Conservation (phyloP, 2,888 invertebrate species). For the Caenorhabditis afra region DNA sequence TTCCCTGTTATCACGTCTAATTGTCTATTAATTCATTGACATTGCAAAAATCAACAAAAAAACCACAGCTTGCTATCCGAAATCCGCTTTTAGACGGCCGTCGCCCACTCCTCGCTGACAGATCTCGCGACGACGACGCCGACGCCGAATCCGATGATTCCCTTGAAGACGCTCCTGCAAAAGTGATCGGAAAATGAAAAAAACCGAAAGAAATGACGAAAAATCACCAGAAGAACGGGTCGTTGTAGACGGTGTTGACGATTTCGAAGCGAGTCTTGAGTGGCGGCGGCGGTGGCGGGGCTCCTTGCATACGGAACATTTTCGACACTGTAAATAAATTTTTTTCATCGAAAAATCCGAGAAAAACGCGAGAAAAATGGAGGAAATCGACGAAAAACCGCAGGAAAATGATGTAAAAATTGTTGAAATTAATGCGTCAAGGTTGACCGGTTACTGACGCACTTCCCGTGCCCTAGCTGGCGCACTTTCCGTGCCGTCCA, state of each 20-base stretch:
- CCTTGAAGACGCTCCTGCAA: conserved; percentile 69
- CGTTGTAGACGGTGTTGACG: conserved; percentile 69
- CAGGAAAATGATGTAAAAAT: conserved; percentile 36
- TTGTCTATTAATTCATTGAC: conserved; percentile 4
- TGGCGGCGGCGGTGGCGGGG: conserved; percentile 67
- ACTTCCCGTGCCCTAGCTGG: conserved; percentile 6
- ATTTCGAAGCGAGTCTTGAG: conserved; percentile 65
- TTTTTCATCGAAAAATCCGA: not conserved
- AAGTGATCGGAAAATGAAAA: conserved; percentile 13
- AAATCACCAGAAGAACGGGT: conserved; percentile 68
- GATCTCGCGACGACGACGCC: conserved; percentile 68
- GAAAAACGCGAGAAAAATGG: not conserved
- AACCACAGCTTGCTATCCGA: conserved; percentile 15
- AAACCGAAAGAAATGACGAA: not conserved
- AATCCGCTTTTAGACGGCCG: conserved; percentile 45
- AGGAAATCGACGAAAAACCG: conserved; percentile 20
- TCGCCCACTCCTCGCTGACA: conserved; percentile 71
- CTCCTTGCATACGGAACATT: conserved; percentile 72
- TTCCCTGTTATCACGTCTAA: conserved; percentile 35
- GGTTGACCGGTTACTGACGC: conserved; percentile 5
- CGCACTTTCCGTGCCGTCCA: conserved; percentile 39
- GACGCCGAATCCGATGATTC: conserved; percentile 67
- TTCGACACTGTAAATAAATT: conserved; percentile 20
- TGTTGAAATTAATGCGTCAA: not conserved
- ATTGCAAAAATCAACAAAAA: conserved; percentile 46